Base-by-base conservation (phyloP, 2,113 vertebrate species). In the Lepisosteus oculatus region DNA sequence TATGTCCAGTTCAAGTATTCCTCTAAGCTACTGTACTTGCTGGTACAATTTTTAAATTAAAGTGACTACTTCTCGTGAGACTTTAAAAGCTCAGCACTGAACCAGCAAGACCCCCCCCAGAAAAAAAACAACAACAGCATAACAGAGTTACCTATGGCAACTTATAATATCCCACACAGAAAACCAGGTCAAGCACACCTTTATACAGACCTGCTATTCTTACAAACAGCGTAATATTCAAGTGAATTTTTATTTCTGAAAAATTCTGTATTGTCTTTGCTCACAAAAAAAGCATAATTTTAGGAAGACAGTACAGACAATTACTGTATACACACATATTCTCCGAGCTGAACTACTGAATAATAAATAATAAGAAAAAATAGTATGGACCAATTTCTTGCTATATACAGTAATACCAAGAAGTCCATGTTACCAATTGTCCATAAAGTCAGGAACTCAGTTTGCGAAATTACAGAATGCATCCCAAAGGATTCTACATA, bases 101-200 rank as follows among this genome's bases (percentile, higher is more conserved):
- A 29, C 29, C 29, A 29, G 29, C 29, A 29, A 29, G 56, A 72
- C 15, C 15, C 15, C 15, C 65, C 71, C 43, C 45, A 64, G 71
- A 64, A 72, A 72, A 59, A 57, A 55, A 67, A 67, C 57, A 65
- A 67, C 54, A 67, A 45, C 64, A 72, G 45, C 55, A 63, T 45
- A 64, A 29, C 29, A 65, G 61, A 9, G 68, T 69, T 66, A 66
- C 77, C 82, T 80, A 56, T 79, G 65, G 80, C 80, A 80, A 84
- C 77, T 43, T 80, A 80, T 82, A 51, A 47, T 65, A 61, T 47
- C 57, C 67, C 66, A 77, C 72, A 76, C 70, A 72, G 55, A 55
- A 79, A 79, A 79, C 61, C 70, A 74, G 79, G 79, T 81, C 76
- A 74, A 72, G 61, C 67, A 59, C 5, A 51, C 47, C 5, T 9